These are phyloP conservation scores for Rhabdomys pumilio DNA, from an alignment of 2,797 vertebrate species.

Conservation along the genomic window DNA sequence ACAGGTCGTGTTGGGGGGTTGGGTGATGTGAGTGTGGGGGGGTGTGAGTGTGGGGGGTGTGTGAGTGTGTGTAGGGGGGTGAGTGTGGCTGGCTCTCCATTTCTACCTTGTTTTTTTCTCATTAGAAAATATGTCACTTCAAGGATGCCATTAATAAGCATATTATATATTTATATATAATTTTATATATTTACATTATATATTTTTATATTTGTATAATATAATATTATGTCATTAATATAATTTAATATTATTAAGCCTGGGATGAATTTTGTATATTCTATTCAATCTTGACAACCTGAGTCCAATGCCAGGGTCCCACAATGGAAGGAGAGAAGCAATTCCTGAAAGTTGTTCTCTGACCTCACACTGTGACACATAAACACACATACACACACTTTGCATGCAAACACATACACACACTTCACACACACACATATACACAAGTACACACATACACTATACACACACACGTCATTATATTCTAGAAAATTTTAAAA, in stretches of 20 bases:
- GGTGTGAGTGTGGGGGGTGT: no score
- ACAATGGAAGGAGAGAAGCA: not conserved
- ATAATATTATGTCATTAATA: not conserved
- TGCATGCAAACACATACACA: not conserved
- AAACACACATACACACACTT: not conserved
- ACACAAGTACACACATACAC: not conserved
- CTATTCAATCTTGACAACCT: not conserved
- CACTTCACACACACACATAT: not conserved
- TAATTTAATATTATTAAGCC: not conserved
- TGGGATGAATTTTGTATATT: not conserved
- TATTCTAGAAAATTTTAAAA: not conserved
- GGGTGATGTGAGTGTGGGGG: no score
- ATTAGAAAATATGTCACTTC: not conserved
- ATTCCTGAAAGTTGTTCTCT: not conserved
- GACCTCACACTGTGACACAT: not conserved
- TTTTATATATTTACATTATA: not conserved
- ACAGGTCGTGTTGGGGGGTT: no score
- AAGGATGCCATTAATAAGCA: not conserved
- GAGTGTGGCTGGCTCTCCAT: not conserved
- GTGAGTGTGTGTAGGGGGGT: no score
- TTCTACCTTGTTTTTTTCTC: not conserved
- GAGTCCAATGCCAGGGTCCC: not conserved
- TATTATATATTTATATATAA: not conserved
- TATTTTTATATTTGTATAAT: not conserved
- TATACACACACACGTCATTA: not conserved